Percentiles rank a stretch among this genome's conserved stretches.
Conservation (phyloP, 2,113 vertebrate genomes). For the Scophthalmus maximus region DNA sequence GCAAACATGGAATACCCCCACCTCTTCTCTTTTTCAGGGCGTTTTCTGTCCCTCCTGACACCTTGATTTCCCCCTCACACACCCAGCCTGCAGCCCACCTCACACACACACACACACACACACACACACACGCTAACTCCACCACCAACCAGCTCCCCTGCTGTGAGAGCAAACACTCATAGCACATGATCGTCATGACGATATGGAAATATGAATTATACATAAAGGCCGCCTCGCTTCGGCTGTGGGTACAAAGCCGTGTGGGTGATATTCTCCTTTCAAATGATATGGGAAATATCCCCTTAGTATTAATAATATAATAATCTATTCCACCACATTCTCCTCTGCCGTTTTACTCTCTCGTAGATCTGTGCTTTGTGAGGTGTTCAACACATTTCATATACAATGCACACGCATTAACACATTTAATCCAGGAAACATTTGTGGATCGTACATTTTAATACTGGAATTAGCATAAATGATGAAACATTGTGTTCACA, state of each 20-base stretch:
- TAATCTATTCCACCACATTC: slow-evolving; percentile 60
- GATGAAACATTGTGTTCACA: slow-evolving; percentile 42
- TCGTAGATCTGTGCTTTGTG: slow-evolving; percentile 41
- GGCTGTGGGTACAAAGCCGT: slow-evolving; percentile 73
- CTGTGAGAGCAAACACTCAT: slow-evolving; percentile 79
- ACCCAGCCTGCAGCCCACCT: slow-evolving; percentile 16
- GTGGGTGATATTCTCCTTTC: slow-evolving; percentile 73
- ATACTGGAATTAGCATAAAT: slow-evolving; percentile 34
- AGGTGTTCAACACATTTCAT: slow-evolving; percentile 17
- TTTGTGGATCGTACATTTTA: slow-evolving; percentile 14
- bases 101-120: slow-evolving; percentile 27
- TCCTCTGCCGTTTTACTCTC: slow-evolving; percentile 31
- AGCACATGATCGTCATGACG: slow-evolving; percentile 79
- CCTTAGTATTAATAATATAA: slow-evolving; percentile 77
- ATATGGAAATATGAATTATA: slow-evolving; percentile 83
- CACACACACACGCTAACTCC: slow-evolving; percentile 10
- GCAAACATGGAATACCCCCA: slow-evolving; percentile 3
- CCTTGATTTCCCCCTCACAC: slow-evolving; percentile 33
- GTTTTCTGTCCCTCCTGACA: slow-evolving; percentile 61
- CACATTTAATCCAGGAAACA: slow-evolving; percentile 33
- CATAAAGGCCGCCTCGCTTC: slow-evolving; percentile 72
- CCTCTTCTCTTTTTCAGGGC: slow-evolving; percentile 24
- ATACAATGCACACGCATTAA: slow-evolving; percentile 8
- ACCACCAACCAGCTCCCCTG: slow-evolving; percentile 63
- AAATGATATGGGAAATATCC: slow-evolving; percentile 71